A percentile compares a stretch with the other conserved stretches of the same genome.
Conservation (phyloP, 2,888 invertebrate species). For the Epistrophella euchroma region DNA sequence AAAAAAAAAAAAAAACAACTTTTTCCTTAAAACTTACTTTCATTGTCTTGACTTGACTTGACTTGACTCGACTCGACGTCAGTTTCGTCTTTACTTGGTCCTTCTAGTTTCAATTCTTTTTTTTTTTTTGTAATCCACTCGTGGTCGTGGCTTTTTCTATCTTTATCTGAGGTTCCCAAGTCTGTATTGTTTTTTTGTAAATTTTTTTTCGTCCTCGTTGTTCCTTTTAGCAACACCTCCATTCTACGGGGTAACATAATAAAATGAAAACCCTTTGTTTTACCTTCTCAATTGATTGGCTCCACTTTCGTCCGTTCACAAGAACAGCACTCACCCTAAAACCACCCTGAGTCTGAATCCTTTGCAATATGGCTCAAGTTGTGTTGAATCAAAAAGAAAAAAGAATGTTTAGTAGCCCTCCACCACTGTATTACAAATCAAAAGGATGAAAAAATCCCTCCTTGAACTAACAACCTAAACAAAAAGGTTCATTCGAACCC, state of each 20-base stretch:
- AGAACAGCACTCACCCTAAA: neutral
- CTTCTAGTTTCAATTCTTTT: slow-evolving; percentile 60
- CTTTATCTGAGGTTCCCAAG: neutral
- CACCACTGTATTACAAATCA: slow-evolving; percentile 27
- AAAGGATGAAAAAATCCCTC: slow-evolving; percentile 45
- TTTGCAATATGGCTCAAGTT: slow-evolving; percentile 53
- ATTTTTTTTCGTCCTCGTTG: slow-evolving; percentile 10
- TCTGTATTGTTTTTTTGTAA: neutral
- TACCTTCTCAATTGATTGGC: slow-evolving; percentile 62
- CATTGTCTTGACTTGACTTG: slow-evolving; percentile 63
- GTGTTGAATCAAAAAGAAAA: slow-evolving; percentile 13
- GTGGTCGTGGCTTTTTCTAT: neutral
- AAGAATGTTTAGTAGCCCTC: slow-evolving; percentile 6
- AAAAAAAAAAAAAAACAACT: neutral
- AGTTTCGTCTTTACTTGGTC: slow-evolving; percentile 62
- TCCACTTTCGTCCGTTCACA: slow-evolving; percentile 17
- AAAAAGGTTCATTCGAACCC: slow-evolving; percentile 45
- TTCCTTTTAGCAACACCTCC: slow-evolving; percentile 55
- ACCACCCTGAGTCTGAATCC: neutral
- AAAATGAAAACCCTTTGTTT: slow-evolving; percentile 68
- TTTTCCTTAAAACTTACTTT: slow-evolving; percentile 58
- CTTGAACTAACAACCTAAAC: slow-evolving; percentile 32
- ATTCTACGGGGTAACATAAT: slow-evolving; percentile 58
- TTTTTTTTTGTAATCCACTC: neutral
- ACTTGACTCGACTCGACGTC: slow-evolving; percentile 47